Evolutionary conservation across 1,140 invertebrate genomes (phyloP), one percentile per base, ranked within the genome.

Genomic region (Euschistus heros): DNA sequence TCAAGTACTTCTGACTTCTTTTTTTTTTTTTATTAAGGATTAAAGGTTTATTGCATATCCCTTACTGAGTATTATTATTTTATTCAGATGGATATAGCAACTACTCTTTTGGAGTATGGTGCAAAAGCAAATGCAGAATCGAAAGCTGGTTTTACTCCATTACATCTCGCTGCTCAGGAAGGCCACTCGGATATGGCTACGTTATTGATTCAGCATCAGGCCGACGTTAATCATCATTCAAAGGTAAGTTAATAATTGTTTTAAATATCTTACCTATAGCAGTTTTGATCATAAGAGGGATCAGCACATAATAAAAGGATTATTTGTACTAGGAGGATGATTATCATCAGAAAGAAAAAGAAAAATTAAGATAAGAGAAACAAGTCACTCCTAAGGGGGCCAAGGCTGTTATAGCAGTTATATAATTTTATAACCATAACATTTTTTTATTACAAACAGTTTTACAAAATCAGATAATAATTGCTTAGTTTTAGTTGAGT

Each of bases 91-190:
- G 89, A 92, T 72, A 93, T 95, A 75, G 94, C 94, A 0, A 93
- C 90, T 55, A 91, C 91, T 20, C 80, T 99, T 30, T 76, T 99
- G 62, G 92, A 97, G 79, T 95, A 97, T 75, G 90, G 88, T 47
- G 91, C 89, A 60, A 86, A 90, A 73, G 84, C 89, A 13, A 89
- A 93, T 75, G 86, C 89, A 4, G 88, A 92, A 77, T 92, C 89
- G 50, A 91, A 92, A 76, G 89, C 86, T 17, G 87, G 94, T 15
- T 96, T 95, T 74, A 94, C 92, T 33, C 91, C 95, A 8, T 76
- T 98, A n/a, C 94, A 98, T 81, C 84, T 95, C 73, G 91, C 92
- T 33, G 84, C 92, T 7, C 92, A 96, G 76, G 93, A 97, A 76
- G 95, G 93, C 2, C 91, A 97, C 72, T 84, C 86, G 18, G 91